A percentile compares a stretch with the other conserved stretches of the same genome.
Evolutionary conservation across 2,888 invertebrate genomes (phyloP).

Genomic region (Andrena hattorfiana): DNA sequence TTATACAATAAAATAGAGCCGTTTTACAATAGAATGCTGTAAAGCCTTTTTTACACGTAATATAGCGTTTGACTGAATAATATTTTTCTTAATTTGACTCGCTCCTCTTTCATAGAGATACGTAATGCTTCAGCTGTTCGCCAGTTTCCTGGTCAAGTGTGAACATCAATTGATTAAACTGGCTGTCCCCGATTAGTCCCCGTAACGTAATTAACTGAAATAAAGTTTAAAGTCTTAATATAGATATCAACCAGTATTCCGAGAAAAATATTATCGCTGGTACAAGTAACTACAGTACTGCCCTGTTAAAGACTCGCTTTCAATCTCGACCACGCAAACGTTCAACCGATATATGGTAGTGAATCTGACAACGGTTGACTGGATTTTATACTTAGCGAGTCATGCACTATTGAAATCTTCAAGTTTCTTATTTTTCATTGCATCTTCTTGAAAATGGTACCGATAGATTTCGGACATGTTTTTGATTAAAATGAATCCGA

Average conservation of each 20-base stretch:
- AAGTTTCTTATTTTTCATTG: no score
- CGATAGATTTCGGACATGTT: no score
- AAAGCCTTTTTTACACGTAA: constrained; percentile 78
- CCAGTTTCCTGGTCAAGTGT: constrained; percentile 91
- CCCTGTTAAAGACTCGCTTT: no score
- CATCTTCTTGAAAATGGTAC: no score
- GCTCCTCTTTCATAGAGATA: constrained; percentile 82
- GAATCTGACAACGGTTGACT: no score
- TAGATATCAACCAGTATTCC: neutral
- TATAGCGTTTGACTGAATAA: constrained; percentile 67
- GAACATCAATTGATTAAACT: constrained; percentile 91
- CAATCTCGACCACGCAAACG: no score
- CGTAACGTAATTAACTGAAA: constrained; percentile 90
- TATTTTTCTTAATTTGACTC: constrained; percentile 47
- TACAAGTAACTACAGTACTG: no score
- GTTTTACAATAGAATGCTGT: constrained; percentile 77
- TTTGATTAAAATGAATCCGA: no score
- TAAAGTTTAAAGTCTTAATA: constrained; percentile 63
- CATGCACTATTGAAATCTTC: no score
- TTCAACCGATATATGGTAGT: no score
- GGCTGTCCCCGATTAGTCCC: constrained; percentile 90
- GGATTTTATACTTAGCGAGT: no score
- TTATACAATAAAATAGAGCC: constrained; percentile 83
- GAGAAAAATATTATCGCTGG: neutral
- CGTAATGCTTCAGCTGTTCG: constrained; percentile 89